Conservation (phyloP, 2,888 invertebrate species). For the Rotaria socialis region DNA sequence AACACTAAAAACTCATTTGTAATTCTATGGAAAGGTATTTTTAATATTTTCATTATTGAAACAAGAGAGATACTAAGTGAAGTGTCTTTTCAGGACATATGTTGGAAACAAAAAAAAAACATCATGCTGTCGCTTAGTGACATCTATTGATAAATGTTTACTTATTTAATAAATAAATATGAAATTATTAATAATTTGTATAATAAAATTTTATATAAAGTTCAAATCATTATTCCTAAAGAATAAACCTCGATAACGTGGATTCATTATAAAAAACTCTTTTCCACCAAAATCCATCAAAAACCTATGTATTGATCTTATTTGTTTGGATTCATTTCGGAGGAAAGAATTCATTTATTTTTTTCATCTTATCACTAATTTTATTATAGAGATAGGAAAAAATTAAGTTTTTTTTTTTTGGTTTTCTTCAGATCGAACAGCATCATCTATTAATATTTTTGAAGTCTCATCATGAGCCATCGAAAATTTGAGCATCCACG, state of each 20-base stretch:
- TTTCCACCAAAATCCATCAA: constrained; percentile 21
- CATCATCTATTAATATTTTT: neutral
- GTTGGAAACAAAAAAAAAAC: too few species aligned
- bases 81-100: too few species aligned
- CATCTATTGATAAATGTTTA: neutral
- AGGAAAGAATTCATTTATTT: neutral
- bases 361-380: neutral
- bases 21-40: too few species aligned
- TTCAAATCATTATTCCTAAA: neutral
- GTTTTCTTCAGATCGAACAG: neutral
- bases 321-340: constrained; percentile 12
- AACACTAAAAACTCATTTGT: too few species aligned
- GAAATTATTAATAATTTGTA: neutral
- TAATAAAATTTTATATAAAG: neutral
- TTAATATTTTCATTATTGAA: too few species aligned
- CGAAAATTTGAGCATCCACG: constrained; percentile 98
- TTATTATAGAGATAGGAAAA: neutral
- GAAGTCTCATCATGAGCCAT: constrained; percentile 75
- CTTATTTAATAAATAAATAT: neutral
- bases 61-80: too few species aligned
- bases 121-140: neutral
- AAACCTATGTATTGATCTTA: neutral
- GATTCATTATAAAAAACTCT: neutral
- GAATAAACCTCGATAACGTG: neutral
- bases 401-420: neutral